Evolutionary conservation across 2,113 vertebrate species (phyloP), one percentile per base, ranked within the genome.

Genomic region (Cochlearius cochlearius): DNA sequence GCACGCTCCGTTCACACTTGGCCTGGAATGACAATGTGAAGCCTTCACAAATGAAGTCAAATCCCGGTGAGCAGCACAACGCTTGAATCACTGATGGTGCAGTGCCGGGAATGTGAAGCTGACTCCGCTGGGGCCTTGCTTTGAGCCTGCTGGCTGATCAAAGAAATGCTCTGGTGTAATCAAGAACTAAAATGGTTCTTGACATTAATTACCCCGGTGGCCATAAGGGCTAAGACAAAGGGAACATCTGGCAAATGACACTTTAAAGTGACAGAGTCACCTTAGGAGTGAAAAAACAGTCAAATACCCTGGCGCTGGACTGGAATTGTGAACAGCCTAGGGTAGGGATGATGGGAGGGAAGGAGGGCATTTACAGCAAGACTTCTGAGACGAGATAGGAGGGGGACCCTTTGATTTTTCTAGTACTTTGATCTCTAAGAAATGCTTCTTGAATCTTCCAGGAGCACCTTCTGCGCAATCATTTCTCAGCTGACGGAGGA

Each of bases 401-500:
- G 77, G 59, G 41, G 38, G 50, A 72, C 71, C 47, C 84, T 96
- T 84, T 79, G 45, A 52, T 66, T 86, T 58, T 94, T 67, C 62
- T 45, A 32, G 86, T 87, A 23, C 59, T 92, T 94, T 88, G 53
- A 67, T 49, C 90, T 97, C 97, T 98, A 97, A 98, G 84, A 41
- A 85, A 68, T 75, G 69, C 82, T 97, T 93, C 96, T 97, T 97
- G 86, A 93, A 96, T 98, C 97, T 98, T 97, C 97, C 96, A 99
- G 99, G 98, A 99, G 99, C 98, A 99, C 99, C 63, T 98, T 99
- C 97, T 99, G 99, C 98, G 99, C 98, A 69, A 98, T 99, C 96
- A 99, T 99, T 97, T 98, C 99, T 93, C 99, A 99, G 96, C 98
- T 99, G 96, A 99, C 99, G 9, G 99, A 99, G 72, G 99, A 99